Evolutionary conservation across 2,113 vertebrate genomes (phyloP).

Genomic region (Tetraodon nigroviridis): DNA sequence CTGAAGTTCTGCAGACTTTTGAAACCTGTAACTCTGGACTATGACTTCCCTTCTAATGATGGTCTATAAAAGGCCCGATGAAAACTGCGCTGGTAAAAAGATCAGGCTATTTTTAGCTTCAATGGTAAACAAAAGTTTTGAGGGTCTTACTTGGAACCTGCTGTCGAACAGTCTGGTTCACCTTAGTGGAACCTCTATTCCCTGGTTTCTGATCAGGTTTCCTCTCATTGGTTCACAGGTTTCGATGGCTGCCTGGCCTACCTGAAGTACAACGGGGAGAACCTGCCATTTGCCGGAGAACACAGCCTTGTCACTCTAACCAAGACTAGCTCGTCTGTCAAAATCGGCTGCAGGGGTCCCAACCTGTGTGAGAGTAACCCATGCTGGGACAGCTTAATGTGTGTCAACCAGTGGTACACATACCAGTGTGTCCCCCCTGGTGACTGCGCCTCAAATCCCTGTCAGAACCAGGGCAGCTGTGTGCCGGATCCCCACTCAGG

Average conservation of each 20-base stretch:
- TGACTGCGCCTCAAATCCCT: slow-evolving; percentile 85
- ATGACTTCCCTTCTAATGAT: no score
- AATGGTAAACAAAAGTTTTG: no score
- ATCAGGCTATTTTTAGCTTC: no score
- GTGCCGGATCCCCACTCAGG: slow-evolving; percentile 73
- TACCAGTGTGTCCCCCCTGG: slow-evolving; percentile 90
- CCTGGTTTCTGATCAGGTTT: slow-evolving; percentile 33
- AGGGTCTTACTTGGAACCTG: no score
- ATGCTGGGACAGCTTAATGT: slow-evolving; percentile 89
- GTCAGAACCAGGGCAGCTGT: slow-evolving; percentile 89
- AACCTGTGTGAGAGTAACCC: slow-evolving; percentile 89
- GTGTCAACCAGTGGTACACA: slow-evolving; percentile 90
- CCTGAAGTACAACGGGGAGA: slow-evolving; percentile 84
- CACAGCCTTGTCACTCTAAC: slow-evolving; percentile 81
- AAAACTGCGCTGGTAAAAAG: no score
- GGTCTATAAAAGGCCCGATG: no score
- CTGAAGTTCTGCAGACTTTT: slow-evolving; percentile 20
- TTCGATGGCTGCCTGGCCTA: slow-evolving; percentile 90
- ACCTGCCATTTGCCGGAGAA: slow-evolving; percentile 85
- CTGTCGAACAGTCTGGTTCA: no score
- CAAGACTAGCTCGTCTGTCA: slow-evolving; percentile 82
- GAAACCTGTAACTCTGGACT: slow-evolving; percentile 23
- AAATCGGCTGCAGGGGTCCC: slow-evolving; percentile 90
- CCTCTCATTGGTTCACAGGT: slow-evolving; percentile 68
- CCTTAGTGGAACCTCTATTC: slow-evolving; percentile 21